A percentile compares a stretch with the other conserved stretches of the same genome.
phyloP scores from a whole-genome alignment of 2,797 vertebrate species.

The Hephaestus fuliginosus region DNA sequence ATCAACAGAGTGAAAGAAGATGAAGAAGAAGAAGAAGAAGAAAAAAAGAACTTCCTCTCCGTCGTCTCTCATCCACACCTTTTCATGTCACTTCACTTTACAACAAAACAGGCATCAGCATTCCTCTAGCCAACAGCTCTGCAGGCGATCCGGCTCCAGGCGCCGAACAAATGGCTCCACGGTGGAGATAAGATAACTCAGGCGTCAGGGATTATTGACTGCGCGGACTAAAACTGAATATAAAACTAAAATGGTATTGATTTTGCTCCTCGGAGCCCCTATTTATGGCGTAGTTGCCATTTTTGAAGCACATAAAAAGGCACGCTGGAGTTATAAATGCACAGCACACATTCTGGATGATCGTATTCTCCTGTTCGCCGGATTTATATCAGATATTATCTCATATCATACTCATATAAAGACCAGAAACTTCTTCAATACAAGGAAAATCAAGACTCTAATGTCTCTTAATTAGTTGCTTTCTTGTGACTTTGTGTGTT shows the following conservation, averaged over 20 bases:
- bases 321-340: slow-evolving; percentile 44
- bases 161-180: slow-evolving; percentile 46
- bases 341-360: slow-evolving; percentile 11
- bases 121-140: slow-evolving; percentile 44
- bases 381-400: slow-evolving; percentile 38
- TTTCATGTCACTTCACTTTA: slow-evolving; percentile 41
- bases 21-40: neutral
- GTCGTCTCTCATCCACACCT: slow-evolving; percentile 37
- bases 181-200: slow-evolving; percentile 58
- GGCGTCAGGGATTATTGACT: slow-evolving; percentile 61
- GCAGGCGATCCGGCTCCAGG: slow-evolving; percentile 39
- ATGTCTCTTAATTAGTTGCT: slow-evolving; percentile 13
- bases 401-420: neutral
- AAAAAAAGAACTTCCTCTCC: slow-evolving; percentile 17
- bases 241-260: slow-evolving; percentile 69
- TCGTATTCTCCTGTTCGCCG: neutral
- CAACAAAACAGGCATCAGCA: slow-evolving; percentile 53
- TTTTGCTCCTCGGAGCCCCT: slow-evolving; percentile 38
- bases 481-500: neutral
- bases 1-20: slow-evolving; percentile 11
- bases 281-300: slow-evolving; percentile 57
- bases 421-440: slow-evolving; percentile 20
- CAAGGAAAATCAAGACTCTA: neutral
- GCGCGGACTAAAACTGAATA: slow-evolving; percentile 57
- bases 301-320: slow-evolving; percentile 48